Base-by-base conservation (phyloP, 1,140 invertebrate species). In the Eubasilissa regina region DNA sequence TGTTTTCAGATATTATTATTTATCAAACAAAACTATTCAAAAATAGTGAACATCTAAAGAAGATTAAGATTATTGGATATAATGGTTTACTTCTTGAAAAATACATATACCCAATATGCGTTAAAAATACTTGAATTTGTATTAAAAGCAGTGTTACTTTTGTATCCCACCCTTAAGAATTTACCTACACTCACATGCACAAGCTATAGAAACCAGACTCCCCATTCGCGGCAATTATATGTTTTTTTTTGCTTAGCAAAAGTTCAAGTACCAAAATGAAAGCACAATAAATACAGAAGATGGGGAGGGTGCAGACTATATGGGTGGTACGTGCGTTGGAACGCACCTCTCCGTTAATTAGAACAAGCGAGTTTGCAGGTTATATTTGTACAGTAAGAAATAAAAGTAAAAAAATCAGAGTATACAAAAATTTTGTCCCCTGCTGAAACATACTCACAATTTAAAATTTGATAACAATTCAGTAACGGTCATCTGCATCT, bases 291-390 rank as follows among this genome's bases (percentile, higher is more conserved):
- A 77, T 76, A 62, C 75, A 68, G 47, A 45, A 19, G 44, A 1
- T 35, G 60, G 74, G 58, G 74, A n/a, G 74, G 53, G 12, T 53
- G 21, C 6, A 35, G 25, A 6, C 25, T 35, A 6, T 6, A 6
- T 35, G 6, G 25, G 25, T 35, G 25, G 25, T 6, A 51, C 43
- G 45, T 58, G 62, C 64, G 64, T 78, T 58, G 45, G 51, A 77
- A 70, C 56, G 13, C 45, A 53, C 74, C 75, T 76, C 66, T 80
- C 25, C 64, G 79, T 77, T 80, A 80, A 80, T 80, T 80, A 80
- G 74, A 80, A 64, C 75, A 76, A 17, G 19, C 79, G 74, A 66
- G 45, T 0, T 66, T 68, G 11, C n/a, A 43, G 17, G 51, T 35
- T 25, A 51, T 55, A 53, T 21, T 10, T 4, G 19, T 53, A 66